Conservation (phyloP, 2,113 vertebrate genomes). For the Cheirogaleus medius region DNA sequence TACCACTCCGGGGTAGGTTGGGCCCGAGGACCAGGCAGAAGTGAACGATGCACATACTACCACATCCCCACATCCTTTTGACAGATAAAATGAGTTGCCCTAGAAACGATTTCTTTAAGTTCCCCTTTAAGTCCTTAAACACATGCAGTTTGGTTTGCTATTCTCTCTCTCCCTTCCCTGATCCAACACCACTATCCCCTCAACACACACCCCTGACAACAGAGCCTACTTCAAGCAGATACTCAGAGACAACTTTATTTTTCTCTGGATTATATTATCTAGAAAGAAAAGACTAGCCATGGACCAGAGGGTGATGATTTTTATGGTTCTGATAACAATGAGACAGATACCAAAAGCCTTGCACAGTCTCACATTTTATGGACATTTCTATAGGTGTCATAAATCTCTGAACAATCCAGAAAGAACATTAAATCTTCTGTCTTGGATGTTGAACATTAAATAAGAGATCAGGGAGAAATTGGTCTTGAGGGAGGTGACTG, state of each 20-base stretch:
- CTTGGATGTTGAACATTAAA: slow-evolving; percentile 48
- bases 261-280: slow-evolving; percentile 59
- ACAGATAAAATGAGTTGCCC: slow-evolving; percentile 63
- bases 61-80: slow-evolving; percentile 73
- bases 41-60: background rate
- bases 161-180: background rate
- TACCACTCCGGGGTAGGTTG: slow-evolving; percentile 28
- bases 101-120: slow-evolving; percentile 58
- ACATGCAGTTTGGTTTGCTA: background rate
- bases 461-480: slow-evolving; percentile 44
- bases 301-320: slow-evolving; percentile 43
- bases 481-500: background rate
- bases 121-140: slow-evolving; percentile 52
- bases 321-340: slow-evolving; percentile 61
- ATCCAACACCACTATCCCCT: background rate
- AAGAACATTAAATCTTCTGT: slow-evolving; percentile 35
- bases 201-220: background rate
- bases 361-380: slow-evolving; percentile 48
- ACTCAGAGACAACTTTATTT: slow-evolving; percentile 43
- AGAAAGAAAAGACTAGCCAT: slow-evolving; percentile 41
- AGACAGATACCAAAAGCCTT: slow-evolving; percentile 51
- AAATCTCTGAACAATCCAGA: slow-evolving; percentile 47
- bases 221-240: slow-evolving; percentile 10
- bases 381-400: slow-evolving; percentile 58
- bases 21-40: slow-evolving; percentile 55